Conservation (phyloP, 2,797 vertebrate species). For the Paedocypris micromegethes region DNA sequence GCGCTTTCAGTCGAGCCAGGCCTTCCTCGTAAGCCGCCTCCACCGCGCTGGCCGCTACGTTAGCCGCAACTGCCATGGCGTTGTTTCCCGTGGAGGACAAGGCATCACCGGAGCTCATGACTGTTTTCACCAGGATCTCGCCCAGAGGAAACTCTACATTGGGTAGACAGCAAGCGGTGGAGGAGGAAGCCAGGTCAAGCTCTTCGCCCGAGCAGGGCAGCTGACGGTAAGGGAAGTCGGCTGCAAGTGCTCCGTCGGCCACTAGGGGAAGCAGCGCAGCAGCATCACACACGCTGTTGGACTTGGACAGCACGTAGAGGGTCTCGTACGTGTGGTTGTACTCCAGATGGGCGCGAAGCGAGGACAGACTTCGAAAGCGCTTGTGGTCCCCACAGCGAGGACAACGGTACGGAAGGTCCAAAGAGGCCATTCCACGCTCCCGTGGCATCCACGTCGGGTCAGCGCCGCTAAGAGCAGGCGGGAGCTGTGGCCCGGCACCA, state of each 20-base stretch:
- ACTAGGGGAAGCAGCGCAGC: conserved; percentile 85
- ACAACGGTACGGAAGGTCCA: conserved; percentile 97
- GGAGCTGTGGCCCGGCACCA: conserved; percentile 50
- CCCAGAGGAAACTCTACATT: conserved; percentile 94
- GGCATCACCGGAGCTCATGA: conserved; percentile 79
- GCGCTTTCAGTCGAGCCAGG: conserved; percentile 88
- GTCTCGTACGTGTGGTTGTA: conserved; percentile 99
- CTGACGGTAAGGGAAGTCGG: conserved; percentile 83
- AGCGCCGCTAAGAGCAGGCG: conserved; percentile 56
- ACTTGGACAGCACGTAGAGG: conserved; percentile 96
- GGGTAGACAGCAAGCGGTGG: conserved; percentile 81
- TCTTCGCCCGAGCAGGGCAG: conserved; percentile 83
- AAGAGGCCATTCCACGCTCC: conserved; percentile 87
- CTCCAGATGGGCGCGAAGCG: conserved; percentile 92
- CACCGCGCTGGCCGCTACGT: conserved; percentile 77
- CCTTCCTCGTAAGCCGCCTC: conserved; percentile 94
- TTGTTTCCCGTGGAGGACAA: conserved; percentile 73
- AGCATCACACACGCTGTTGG: conserved; percentile 93
- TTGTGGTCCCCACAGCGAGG: conserved; percentile 98
- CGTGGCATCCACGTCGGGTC: conserved; percentile 51
- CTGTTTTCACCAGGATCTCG: conserved; percentile 86
- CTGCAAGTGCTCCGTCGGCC: conserved; percentile 72
- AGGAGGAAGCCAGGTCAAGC: conserved; percentile 73
- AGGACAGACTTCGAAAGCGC: conserved; percentile 96
- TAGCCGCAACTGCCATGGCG: conserved; percentile 79